Conservation (phyloP, 2,888 invertebrate species). For the Tinea pellionella region DNA sequence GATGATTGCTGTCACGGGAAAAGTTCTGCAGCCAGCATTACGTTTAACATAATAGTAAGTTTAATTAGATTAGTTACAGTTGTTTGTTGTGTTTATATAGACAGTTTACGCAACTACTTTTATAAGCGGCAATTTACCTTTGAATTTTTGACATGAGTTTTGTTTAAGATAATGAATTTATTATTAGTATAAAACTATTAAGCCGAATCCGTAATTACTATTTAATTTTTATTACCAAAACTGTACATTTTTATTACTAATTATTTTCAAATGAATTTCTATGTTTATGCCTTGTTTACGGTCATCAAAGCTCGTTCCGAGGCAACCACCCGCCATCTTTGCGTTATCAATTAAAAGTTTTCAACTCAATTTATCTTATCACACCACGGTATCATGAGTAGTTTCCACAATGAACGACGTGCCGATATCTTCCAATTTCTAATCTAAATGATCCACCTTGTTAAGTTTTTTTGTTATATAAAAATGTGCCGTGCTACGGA, state of each 20-base stretch:
- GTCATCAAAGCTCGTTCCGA: slow-evolving; percentile 2
- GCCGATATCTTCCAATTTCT: slow-evolving; percentile 66
- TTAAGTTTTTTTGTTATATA: slow-evolving; percentile 40
- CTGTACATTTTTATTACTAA: slow-evolving; percentile 3
- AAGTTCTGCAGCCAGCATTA: too few species aligned
- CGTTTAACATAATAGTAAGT: too few species aligned
- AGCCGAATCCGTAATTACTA: background rate
- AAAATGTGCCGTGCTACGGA: slow-evolving; percentile 26
- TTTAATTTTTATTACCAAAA: background rate
- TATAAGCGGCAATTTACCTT: background rate
- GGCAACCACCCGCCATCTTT: slow-evolving; percentile 39
- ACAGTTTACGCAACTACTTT: background rate
- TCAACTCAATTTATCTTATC: slow-evolving; percentile 64
- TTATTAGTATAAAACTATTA: background rate
- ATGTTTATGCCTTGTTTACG: slow-evolving; percentile 8
- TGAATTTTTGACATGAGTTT: background rate
- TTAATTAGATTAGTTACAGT: background rate
- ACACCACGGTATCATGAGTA: slow-evolving; percentile 58
- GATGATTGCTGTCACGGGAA: too few species aligned
- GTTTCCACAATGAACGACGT: slow-evolving; percentile 67
- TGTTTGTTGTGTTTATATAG: background rate
- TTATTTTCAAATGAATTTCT: slow-evolving; percentile 7
- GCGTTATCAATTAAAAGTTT: slow-evolving; percentile 57
- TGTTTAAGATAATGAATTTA: slow-evolving; percentile 8
- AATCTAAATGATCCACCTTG: slow-evolving; percentile 65